These are phyloP conservation scores for Panagrolaimus sp. DNA, from an alignment of 1,140 invertebrate species.

Conservation along the genomic window DNA sequence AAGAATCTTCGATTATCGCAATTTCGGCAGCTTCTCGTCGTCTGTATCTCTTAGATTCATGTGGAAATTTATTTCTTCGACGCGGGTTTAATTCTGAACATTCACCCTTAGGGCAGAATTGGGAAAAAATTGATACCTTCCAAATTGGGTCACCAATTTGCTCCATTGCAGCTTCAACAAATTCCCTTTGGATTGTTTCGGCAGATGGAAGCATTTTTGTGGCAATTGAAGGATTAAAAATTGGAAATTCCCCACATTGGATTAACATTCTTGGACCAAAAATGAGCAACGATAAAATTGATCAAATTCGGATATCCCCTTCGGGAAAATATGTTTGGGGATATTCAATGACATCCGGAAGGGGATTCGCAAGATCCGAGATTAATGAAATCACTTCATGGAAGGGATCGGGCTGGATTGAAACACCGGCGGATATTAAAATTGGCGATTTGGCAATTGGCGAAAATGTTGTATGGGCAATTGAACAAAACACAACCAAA, in stretches of 20 bases:
- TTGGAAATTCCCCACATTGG: background rate
- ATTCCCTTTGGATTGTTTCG: conserved; percentile 18
- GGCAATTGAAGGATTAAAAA: background rate
- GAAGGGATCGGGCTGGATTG: conserved; percentile 12
- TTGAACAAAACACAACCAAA: conserved; percentile 7
- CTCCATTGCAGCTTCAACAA: conserved; percentile 19
- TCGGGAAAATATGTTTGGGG: conserved; percentile 20
- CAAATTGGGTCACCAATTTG: conserved; percentile 14
- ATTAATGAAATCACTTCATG: background rate
- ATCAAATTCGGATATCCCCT: conserved; percentile 15
- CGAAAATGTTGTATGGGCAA: conserved; percentile 24
- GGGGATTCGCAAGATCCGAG: background rate
- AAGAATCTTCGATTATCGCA: background rate
- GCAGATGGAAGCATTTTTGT: conserved; percentile 19
- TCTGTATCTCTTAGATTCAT: background rate
- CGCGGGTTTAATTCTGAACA: background rate
- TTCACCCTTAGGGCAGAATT: background rate
- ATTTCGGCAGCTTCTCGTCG: background rate
- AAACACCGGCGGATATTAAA: conserved; percentile 13
- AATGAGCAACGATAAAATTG: conserved; percentile 20
- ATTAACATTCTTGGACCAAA: background rate
- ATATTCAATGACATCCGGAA: conserved; percentile 14
- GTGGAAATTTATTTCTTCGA: background rate
- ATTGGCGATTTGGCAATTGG: conserved; percentile 13
- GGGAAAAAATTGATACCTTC: background rate